Conservation (phyloP, 2,888 invertebrate genomes). For the Drosophila limbata region DNA sequence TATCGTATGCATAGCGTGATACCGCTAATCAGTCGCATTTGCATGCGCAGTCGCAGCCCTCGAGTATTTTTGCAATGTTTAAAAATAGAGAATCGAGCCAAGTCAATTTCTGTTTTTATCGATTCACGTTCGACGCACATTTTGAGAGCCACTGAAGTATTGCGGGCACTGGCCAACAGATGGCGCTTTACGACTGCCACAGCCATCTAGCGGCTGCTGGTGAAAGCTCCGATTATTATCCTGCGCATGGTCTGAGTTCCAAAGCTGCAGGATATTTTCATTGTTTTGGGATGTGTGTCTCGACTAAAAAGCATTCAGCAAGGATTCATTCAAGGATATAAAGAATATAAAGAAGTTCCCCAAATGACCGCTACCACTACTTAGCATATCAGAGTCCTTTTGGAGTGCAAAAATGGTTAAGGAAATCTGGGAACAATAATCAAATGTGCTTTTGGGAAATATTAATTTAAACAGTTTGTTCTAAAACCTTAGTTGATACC, state of each 20-base stretch:
- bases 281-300: slow-evolving; percentile 4
- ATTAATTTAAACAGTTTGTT: neutral
- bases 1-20: slow-evolving; percentile 65
- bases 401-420: neutral
- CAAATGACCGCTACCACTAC: neutral
- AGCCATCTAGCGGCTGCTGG: slow-evolving; percentile 25
- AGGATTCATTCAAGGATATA: slow-evolving; percentile 9
- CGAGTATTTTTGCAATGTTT: slow-evolving; percentile 56
- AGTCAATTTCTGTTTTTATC: slow-evolving; percentile 23
- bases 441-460: neutral
- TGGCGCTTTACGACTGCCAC: slow-evolving; percentile 26
- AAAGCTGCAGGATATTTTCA: neutral
- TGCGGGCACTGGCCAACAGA: slow-evolving; percentile 22
- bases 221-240: slow-evolving; percentile 1
- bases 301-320: slow-evolving; percentile 10
- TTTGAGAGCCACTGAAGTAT: slow-evolving; percentile 45
- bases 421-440: neutral
- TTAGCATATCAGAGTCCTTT: slow-evolving; percentile 10
- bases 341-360: neutral
- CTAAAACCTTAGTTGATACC: neutral
- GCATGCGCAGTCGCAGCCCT: slow-evolving; percentile 61
- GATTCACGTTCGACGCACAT: slow-evolving; percentile 24
- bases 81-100: slow-evolving; percentile 45
- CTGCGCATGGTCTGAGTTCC: slow-evolving; percentile 14
- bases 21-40: slow-evolving; percentile 69